Base-by-base conservation (phyloP, 2,797 vertebrate genomes). In the Schizothorax lantsangensis region DNA sequence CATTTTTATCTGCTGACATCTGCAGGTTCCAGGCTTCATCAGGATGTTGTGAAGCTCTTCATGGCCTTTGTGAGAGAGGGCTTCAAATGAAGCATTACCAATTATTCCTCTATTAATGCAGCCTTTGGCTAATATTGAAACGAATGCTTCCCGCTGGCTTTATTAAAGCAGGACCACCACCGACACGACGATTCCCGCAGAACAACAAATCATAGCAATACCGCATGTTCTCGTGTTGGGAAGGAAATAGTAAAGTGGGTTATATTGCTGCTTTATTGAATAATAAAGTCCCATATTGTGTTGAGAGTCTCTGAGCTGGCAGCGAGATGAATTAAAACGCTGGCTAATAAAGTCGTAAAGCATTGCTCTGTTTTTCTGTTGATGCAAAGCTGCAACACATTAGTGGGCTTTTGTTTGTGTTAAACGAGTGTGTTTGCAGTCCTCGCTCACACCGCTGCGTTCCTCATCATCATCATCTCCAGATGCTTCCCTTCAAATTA, bases 401-500 rank as follows among this genome's bases (percentile, higher is more conserved):
- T 91, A 91, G 90, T 91, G 89, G 84, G 62, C 80, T 81, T 87
- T 82, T 84, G 68, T 91, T 88, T 64, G 84, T 83, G 89, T 87
- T 83, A 91, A 89, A 88, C 87, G 59, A 91, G 83, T 89, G 82
- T 88, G 91, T 90, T 89, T 64, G 59, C n/a, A 2, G 11, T 26
- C 11, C n/a, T 62, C 59, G 12, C 59, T 64, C 59, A 26, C 59
- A 30, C n/a, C 12, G 12, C 59, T 64, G 59, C 5, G 59, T 64
- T 30, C 59, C 59, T 64, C 59, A 2, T 64, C 59, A 4, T 68
- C 75, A 96, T 96, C 93, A 92, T 91, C 92, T 91, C 91, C 95
- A 96, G 92, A 92, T 96, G 95, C 91, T 91, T 90, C 91, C 89
- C 91, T 93, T 94, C 89, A 93, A 93, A 95, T 95, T 91, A 93